Conservation (phyloP, 2,797 vertebrate genomes). For the Tokudaia muenninki region DNA sequence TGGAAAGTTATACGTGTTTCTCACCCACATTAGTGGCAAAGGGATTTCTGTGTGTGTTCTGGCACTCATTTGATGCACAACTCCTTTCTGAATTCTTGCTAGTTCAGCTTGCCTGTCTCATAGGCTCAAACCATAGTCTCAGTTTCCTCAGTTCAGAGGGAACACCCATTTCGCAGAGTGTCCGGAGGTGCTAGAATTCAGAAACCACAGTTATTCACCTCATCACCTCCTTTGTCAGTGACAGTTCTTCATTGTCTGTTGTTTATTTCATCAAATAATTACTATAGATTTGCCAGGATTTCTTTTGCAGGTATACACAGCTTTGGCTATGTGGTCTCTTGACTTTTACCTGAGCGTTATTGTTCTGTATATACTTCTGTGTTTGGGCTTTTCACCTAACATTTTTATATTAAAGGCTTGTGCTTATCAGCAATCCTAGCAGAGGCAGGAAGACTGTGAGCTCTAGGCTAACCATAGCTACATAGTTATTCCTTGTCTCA, state of each 20-base stretch:
- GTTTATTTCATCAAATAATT: not conserved
- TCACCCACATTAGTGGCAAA: not conserved
- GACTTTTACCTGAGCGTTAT: constrained; percentile 1
- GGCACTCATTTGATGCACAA: not conserved
- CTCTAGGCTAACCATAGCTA: not conserved
- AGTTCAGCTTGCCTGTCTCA: not conserved
- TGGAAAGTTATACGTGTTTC: not conserved
- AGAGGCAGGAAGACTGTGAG: not conserved
- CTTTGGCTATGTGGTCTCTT: not conserved
- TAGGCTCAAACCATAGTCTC: not conserved
- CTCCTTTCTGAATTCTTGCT: not conserved
- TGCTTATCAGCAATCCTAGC: not conserved
- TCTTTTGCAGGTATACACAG: not conserved
- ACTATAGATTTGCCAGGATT: not conserved
- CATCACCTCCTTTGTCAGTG: not conserved
- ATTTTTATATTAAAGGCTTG: not conserved
- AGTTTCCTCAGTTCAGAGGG: not conserved
- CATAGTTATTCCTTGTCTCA: not conserved
- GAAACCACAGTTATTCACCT: not conserved
- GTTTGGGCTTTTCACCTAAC: not conserved
- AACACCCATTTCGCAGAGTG: not conserved
- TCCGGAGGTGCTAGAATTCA: not conserved
- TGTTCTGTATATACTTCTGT: not conserved
- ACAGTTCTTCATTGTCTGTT: not conserved
- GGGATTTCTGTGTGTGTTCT: not conserved